Percentiles rank a stretch among this genome's conserved stretches.
phyloP scores from a whole-genome alignment of 2,113 vertebrate species.

The Nannospalax galili region DNA sequence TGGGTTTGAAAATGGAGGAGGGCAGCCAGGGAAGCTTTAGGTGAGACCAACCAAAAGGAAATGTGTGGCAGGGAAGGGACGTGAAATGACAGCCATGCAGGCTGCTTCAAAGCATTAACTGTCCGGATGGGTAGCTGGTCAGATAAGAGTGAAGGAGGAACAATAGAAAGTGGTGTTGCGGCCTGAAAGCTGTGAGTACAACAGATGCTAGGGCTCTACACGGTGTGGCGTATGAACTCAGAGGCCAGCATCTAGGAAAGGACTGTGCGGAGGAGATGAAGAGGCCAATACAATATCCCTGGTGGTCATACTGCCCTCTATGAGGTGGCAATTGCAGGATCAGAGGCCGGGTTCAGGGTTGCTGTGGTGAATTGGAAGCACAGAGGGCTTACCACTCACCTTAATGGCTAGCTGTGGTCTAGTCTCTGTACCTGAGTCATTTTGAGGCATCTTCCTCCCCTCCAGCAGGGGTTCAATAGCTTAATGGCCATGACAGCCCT shows the following conservation, averaged over 20 bases:
- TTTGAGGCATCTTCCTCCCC: background rate
- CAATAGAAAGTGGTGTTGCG: accelerated
- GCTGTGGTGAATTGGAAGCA: background rate
- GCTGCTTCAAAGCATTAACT: accelerated
- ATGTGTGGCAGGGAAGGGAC: no score
- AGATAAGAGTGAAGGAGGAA: background rate
- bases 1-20: background rate
- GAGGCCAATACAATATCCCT: accelerated
- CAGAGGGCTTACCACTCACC: no score
- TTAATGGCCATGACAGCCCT: accelerated
- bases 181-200: no score
- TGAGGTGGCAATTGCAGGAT: background rate
- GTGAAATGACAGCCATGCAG: accelerated
- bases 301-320: accelerated
- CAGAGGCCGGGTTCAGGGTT: accelerated
- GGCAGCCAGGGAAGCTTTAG: background rate
- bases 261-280: background rate
- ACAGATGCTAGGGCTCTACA: background rate
- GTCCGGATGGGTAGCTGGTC: no score
- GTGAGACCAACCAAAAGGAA: no score
- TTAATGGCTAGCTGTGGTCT: background rate
- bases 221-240: no score
- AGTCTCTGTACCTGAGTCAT: background rate
- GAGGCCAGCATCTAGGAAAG: background rate
- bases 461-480: background rate